A percentile compares a stretch with the other conserved stretches of the same genome.
Conservation (phyloP, 2,113 vertebrate genomes). For the Erpornis zantholeuca region DNA sequence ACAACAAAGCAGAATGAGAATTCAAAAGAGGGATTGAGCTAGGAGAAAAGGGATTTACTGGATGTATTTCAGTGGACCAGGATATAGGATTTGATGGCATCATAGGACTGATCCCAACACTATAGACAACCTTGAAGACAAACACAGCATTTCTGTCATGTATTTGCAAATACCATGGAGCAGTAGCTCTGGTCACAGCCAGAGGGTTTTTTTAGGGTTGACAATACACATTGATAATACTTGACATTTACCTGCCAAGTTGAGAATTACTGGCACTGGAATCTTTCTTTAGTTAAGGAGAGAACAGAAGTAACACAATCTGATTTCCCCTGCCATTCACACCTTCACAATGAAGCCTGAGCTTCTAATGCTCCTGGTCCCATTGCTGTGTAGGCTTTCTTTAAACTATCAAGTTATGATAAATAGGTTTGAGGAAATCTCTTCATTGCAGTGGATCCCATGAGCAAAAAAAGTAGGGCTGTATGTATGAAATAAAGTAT, state of each 20-base stretch:
- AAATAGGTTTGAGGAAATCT: conserved; percentile 23
- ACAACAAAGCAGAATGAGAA: background rate
- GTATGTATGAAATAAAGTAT: conserved; percentile 14
- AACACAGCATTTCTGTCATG: background rate
- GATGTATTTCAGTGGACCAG: background rate
- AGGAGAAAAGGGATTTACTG: background rate
- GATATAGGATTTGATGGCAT: background rate
- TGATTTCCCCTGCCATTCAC: background rate
- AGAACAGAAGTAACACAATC: background rate
- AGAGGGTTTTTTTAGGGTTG: background rate
- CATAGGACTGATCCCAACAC: background rate
- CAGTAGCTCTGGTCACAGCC: background rate
- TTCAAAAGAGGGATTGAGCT: background rate
- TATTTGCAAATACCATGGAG: background rate
- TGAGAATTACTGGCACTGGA: background rate
- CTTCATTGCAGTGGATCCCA: background rate
- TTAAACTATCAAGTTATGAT: background rate
- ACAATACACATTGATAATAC: background rate
- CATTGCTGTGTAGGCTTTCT: background rate
- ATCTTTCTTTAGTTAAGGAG: background rate
- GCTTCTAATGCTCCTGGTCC: background rate
- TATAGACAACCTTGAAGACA: background rate
- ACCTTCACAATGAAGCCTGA: background rate
- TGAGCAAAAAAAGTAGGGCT: background rate
- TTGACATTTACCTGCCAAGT: background rate